Base-by-base conservation (phyloP, 2,113 vertebrate species). In the Cichladusa arquata region DNA sequence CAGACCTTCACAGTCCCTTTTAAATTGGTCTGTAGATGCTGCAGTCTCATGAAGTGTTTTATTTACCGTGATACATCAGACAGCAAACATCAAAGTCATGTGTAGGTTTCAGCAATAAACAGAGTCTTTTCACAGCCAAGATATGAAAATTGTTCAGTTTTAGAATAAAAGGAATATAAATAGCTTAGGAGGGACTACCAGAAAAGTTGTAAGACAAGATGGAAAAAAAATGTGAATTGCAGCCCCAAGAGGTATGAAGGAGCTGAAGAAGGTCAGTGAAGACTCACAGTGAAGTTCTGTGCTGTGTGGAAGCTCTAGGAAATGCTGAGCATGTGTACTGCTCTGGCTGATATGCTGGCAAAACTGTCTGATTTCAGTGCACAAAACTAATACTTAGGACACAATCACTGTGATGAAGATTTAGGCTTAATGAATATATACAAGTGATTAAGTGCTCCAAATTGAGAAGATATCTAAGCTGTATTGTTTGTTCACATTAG, bases 291-390 rank as follows among this genome's bases (percentile, higher is more conserved):
- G 54, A 54, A 2, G 22, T 44, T 16, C 7, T 74, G 8, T 12
- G 28, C 40, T 61, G 4, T 5, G 0, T 4, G 3, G 26, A 93
- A 73, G 25, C 2, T 36, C 79, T n/a, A 54, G 28, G 50, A 83
- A 42, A 26, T 18, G 11, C 10, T 0, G 3, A 36, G 1, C 8
- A 5, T 40, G 15, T 36, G 17, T 23, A 28, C 3, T 50, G 11
- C 11, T 57, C 26, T 79, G 33, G 8, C 29, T 66, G 47, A 51
- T 12, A 34, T 54, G 33, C 11, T n/a, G 64, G n/a, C n/a, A 83
- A 92, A 81, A 54, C 8, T 44, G 7, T 14, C 19, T 80, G 60
- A 58, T 62, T 50, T 87, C 19, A 58, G 15, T 22, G 28, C 19
- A 40, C 1, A 3, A 54, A 86, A 31, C 17, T 31, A 81, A 40